Evolutionary conservation across 2,797 vertebrate species (phyloP).

Genomic region (Ciconia nigra): DNA sequence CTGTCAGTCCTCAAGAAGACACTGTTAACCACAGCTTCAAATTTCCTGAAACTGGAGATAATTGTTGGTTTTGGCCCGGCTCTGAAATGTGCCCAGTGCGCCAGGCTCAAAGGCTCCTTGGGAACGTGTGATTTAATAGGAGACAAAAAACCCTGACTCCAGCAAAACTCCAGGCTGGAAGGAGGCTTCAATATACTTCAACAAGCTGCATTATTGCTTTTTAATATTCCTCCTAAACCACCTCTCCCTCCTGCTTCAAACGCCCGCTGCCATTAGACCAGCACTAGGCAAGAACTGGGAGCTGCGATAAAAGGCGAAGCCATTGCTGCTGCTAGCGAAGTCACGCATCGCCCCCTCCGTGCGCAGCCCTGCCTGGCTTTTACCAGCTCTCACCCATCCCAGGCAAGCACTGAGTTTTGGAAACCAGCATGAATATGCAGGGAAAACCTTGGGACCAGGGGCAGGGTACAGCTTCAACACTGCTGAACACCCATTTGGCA

Average conservation of each 20-base stretch:
- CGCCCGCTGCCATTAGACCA: rapidly evolving
- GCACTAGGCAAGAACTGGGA: not conserved
- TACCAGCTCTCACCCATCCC: not conserved
- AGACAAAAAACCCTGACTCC: not conserved
- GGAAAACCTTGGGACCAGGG: not conserved
- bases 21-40: not conserved
- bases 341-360: rapidly evolving
- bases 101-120: not conserved
- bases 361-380: not conserved
- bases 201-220: not conserved
- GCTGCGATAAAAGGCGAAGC: not conserved
- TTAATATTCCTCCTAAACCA: not conserved
- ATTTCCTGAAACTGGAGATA: slow-evolving; percentile 48
- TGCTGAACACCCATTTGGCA: rapidly evolving
- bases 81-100: not conserved
- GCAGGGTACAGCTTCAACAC: not conserved
- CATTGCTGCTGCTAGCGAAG: not conserved
- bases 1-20: slow-evolving; percentile 20
- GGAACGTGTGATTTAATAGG: not conserved
- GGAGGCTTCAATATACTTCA: not conserved
- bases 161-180: not conserved
- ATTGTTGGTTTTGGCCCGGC: slow-evolving; percentile 34
- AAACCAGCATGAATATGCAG: rapidly evolving
- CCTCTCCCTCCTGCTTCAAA: not conserved
- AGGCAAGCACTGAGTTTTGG: not conserved